Evolutionary conservation across 2,113 vertebrate genomes (phyloP).

Genomic region (Onychorhynchus coronatus): DNA sequence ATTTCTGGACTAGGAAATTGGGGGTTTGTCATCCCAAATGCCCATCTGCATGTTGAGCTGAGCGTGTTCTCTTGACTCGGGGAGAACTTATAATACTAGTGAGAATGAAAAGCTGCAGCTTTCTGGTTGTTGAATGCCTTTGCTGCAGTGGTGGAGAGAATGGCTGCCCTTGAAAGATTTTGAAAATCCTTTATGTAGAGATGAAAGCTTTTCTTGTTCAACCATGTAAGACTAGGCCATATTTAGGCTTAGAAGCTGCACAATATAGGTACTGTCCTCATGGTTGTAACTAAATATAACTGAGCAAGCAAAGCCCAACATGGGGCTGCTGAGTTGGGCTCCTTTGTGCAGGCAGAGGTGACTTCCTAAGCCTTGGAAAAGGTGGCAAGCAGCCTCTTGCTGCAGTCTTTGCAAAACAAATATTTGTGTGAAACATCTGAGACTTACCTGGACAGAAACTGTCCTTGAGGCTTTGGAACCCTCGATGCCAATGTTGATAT

Average conservation of each 20-base stretch:
- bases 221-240: rapidly evolving
- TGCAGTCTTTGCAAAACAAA: background rate
- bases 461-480: background rate
- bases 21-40: background rate
- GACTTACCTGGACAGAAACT: background rate
- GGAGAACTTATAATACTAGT: background rate
- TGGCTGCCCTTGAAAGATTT: background rate
- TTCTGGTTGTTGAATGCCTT: background rate
- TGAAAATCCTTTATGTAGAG: rapidly evolving
- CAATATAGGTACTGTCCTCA: rapidly evolving
- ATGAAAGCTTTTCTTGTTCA: background rate
- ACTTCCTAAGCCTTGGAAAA: rapidly evolving
- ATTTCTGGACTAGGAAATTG: background rate
- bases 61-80: background rate
- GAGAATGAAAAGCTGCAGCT: background rate
- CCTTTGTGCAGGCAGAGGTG: background rate
- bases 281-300: rapidly evolving
- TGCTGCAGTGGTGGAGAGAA: background rate
- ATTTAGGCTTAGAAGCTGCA: rapidly evolving
- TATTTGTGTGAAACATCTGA: too few relatives aligned
- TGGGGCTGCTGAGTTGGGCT: background rate
- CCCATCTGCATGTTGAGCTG: background rate
- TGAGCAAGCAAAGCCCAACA: rapidly evolving
- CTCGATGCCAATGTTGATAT: rapidly evolving
- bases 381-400: rapidly evolving